Conservation (phyloP, 2,113 vertebrate genomes). For the Sorex araneus region DNA sequence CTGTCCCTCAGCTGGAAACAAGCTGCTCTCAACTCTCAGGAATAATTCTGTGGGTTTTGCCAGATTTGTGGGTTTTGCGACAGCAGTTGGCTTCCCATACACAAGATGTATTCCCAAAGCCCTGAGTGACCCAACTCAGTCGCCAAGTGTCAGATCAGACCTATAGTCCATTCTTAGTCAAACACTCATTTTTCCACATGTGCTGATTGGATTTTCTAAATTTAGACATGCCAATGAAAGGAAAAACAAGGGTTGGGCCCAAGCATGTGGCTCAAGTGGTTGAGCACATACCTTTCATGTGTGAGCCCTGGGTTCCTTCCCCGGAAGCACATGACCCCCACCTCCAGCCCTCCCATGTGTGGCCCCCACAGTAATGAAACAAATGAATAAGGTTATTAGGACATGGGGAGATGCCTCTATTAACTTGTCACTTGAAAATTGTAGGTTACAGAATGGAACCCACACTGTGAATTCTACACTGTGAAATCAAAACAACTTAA, state of each 20-base stretch:
- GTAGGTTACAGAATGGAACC: not conserved
- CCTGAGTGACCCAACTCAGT: not conserved
- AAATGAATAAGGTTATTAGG: not conserved
- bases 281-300: not conserved
- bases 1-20: not conserved
- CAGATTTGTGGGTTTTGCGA: not conserved
- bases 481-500: rapidly evolving
- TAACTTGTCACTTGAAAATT: not conserved
- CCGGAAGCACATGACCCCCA: not conserved
- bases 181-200: not conserved
- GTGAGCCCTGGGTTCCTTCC: not conserved
- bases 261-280: not conserved
- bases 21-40: not conserved
- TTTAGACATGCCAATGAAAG: not conserved
- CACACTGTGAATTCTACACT: rapidly evolving
- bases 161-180: not conserved
- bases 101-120: no score
- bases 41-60: not conserved
- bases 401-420: not conserved
- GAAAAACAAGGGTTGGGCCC: not conserved
- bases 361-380: no score
- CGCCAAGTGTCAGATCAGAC: not conserved
- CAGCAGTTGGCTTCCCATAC: rapidly evolving
- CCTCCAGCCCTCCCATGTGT: no score
- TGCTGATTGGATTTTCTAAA: not conserved